Evolutionary conservation across 2,888 invertebrate species (phyloP), one percentile per base, ranked within the genome.

Genomic region (Philereme transversata): DNA sequence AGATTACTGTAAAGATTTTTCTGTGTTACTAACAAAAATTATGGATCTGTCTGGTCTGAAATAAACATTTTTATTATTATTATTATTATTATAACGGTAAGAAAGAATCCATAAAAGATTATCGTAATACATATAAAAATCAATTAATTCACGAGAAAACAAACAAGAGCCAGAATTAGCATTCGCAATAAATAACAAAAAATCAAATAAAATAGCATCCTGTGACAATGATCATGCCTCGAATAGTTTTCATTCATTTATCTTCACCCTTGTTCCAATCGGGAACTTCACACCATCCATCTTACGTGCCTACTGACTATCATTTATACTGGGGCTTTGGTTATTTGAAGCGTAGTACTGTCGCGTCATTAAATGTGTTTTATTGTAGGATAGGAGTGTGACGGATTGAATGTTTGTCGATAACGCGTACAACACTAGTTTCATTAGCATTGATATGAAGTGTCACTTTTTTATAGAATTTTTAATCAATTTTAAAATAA

Each of bases 181-280:
- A 62, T 53, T 56, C 45, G 62, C 64, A 57, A 65, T 57, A 65
- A 67, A 66, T 57, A 57, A 58, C 57, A 40, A 50, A 57, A 60
- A 60, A 65, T 65, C 68, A 70, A 72, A 70, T 69, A 66, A 67
- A 72, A 62, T 56, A 53, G 57, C 22, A 22, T 22, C 64, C 56
- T 66, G 70, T 74, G 79, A 77, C 80, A 78, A 77, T 75, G 73
- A 77, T 79, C 70, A 62, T 64, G 70, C 68, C 68, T 69, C 69
- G 62, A 72, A 62, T 48, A 56, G 59, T 51, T 64, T 53, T 51
- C 64, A 68, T 72, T 70, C 76, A 83, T 83, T 78, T 80, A 83
- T 83, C 83, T 82, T 79, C 83, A 70, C 89, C 88, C 88, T 78
- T 77, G 81, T 83, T 82, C 79, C 77, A 78, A 85, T 83, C 77